Evolutionary conservation across 2,888 invertebrate genomes (phyloP).

Genomic region (Apodemia zela): DNA sequence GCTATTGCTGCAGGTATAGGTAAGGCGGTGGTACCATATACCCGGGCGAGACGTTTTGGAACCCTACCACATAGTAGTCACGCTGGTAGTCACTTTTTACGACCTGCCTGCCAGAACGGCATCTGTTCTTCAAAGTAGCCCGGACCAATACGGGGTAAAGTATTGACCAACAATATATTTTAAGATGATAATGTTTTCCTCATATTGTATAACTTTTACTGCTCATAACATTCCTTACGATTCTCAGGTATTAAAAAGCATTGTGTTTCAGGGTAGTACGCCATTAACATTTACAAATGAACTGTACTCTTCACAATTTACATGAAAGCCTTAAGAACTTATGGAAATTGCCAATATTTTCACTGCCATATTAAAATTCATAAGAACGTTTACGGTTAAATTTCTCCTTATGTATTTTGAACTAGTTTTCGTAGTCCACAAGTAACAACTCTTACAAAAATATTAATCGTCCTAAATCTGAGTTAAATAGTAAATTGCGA

Average conservation of each 20-base stretch:
- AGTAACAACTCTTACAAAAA: background rate
- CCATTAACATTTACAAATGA: constrained; percentile 8
- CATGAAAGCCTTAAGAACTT: constrained; percentile 12
- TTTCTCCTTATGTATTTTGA: background rate
- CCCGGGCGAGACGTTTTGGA: no score
- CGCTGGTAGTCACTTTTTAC: no score
- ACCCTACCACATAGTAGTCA: no score
- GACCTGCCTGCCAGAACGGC: no score
- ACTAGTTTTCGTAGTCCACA: background rate
- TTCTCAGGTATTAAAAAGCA: constrained; percentile 6
- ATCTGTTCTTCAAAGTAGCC: no score
- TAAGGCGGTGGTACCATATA: no score
- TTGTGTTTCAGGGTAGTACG: constrained; percentile 11
- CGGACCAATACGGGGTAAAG: background rate
- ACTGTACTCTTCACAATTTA: constrained; percentile 7
- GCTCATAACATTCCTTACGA: background rate
- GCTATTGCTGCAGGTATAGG: no score
- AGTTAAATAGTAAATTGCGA: no score
- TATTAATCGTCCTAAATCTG: background rate
- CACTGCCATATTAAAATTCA: constrained; percentile 5
- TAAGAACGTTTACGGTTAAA: constrained; percentile 4
- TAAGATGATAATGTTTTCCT: background rate
- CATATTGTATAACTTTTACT: constrained; percentile 2
- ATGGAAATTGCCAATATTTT: constrained; percentile 10
- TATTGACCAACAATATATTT: background rate